Percentiles rank a stretch among this genome's conserved stretches.
These are phyloP conservation scores for Phyllostomus hastatus DNA, from an alignment of 2,113 vertebrate genomes.

Conservation along the genomic window DNA sequence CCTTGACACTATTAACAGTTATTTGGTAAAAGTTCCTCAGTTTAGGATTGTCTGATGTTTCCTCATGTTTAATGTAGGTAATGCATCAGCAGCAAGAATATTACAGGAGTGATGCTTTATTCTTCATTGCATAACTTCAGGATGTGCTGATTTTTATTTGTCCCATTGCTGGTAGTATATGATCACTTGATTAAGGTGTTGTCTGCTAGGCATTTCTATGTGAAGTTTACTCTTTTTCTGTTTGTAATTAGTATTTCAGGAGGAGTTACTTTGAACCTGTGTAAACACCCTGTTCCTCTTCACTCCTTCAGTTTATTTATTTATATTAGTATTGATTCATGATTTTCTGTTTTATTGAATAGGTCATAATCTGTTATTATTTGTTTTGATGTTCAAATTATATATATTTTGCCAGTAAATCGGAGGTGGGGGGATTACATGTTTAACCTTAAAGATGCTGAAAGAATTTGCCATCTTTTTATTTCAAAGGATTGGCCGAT, in stretches of 20 bases:
- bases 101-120: background rate
- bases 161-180: background rate
- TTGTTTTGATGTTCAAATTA: background rate
- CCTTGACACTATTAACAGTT: background rate
- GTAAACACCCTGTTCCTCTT: background rate
- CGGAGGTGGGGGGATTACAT: background rate
- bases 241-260: slow-evolving; percentile 8
- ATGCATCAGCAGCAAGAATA: background rate
- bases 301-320: background rate
- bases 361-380: background rate
- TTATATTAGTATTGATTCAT: background rate
- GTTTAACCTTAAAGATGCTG: background rate
- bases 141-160: background rate
- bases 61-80: background rate
- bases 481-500: background rate
- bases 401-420: background rate
- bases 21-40: background rate
- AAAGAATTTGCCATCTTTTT: background rate
- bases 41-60: background rate
- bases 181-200: background rate
- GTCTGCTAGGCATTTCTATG: background rate
- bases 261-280: background rate
- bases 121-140: background rate
- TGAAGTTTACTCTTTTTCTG: background rate
- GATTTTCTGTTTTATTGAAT: background rate